Base-by-base conservation (phyloP, 1,140 invertebrate genomes). In the Hormaphis cornu region DNA sequence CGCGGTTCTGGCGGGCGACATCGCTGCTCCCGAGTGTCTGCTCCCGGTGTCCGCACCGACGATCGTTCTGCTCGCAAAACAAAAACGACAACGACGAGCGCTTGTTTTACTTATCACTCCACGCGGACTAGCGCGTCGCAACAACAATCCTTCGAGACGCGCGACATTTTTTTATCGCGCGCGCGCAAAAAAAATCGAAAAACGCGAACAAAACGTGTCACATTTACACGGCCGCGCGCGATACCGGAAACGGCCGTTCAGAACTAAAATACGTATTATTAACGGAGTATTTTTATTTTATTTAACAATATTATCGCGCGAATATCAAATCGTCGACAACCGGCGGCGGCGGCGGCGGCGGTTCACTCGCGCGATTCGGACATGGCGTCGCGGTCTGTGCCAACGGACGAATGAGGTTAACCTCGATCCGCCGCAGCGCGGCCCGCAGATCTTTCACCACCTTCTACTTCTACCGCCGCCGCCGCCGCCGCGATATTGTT, bases 401-500 rank as follows among this genome's bases (percentile, higher is more conserved):
- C 61, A 66, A 66, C 61, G 61, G 50, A 66, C 61, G 61, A 66
- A 66, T 66, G 61, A 66, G 61, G 61, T 66, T 66, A 66, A 66
- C 61, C 61, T 66, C 61, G 35, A 66, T 66, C 61, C 44, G 33
- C 61, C n/a, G 28, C 61, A 42, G 44, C 61, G 42, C 61, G 61
- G 18, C 33, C 61, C 48, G 26, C 61, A 66, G 61, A 66, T 66
- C 61, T 66, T 66, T 66, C 61, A 66, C 61, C 61, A 14, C 44
- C 59, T 63, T 63, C 59, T 63, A 46, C 42, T 63, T 63, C 26
- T 63, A 33, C 42, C 18, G 12, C 42, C 4, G n/a, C 42, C 18
- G 18, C 42, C 18, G 18, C 16, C 18, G 18, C n/a, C 16, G n/a
- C n/a, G n/a, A n/a, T n/a, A 1, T 54, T 54, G n/a, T 54, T 42